Conservation (phyloP, 2,113 vertebrate genomes). For the Brachyhypopomus occidentalis region DNA sequence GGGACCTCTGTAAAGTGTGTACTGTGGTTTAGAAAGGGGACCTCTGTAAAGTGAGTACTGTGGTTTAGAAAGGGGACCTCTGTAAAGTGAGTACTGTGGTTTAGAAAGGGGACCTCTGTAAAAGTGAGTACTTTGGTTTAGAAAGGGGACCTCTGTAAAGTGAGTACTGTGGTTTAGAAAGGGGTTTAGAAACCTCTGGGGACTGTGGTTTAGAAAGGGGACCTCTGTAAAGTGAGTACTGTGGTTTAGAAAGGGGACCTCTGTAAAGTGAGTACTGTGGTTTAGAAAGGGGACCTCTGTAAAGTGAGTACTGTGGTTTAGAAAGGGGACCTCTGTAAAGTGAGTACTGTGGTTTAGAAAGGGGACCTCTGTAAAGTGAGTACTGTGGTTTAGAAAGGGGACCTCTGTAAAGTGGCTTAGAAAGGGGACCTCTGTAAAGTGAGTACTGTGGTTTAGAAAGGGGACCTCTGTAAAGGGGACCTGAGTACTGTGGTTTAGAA, state of each 20-base stretch:
- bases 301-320: too few relatives aligned
- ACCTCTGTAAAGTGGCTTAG: too few relatives aligned
- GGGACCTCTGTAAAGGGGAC: neutral
- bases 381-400: neutral
- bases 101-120: neutral
- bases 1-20: too few relatives aligned
- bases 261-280: neutral
- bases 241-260: too few relatives aligned
- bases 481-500: neutral
- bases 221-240: too few relatives aligned
- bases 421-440: constrained; percentile 1
- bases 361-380: neutral
- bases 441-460: neutral
- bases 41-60: constrained; percentile 1
- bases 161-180: neutral
- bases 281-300: constrained; percentile 12
- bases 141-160: constrained; percentile 3
- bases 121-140: constrained; percentile 7
- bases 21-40: too few relatives aligned
- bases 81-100: too few relatives aligned
- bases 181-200: neutral
- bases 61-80: neutral
- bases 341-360: neutral
- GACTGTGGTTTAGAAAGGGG: neutral
- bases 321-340: constrained; percentile 3